These are phyloP conservation scores for Tupiocoris notatus DNA, from an alignment of 2,888 invertebrate genomes.

Conservation along the genomic window DNA sequence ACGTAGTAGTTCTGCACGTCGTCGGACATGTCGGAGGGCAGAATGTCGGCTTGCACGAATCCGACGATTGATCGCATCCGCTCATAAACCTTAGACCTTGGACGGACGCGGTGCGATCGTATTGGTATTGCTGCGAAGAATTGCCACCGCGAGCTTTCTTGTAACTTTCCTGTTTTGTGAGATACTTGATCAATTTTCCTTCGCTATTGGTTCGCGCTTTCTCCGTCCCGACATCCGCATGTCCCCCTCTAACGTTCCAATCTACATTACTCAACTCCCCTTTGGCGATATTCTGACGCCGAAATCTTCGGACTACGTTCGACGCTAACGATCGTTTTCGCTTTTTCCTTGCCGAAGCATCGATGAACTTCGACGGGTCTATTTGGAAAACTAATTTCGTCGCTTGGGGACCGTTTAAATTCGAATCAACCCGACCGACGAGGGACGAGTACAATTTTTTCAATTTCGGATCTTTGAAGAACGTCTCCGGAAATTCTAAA, in stretches of 20 bases:
- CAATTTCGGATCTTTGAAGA: constrained; percentile 12
- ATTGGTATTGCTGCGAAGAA: too few relatives aligned
- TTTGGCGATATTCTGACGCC: not conserved
- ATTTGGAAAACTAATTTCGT: constrained; percentile 14
- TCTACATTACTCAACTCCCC: not conserved
- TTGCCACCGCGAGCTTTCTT: too few relatives aligned
- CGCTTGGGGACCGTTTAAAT: not conserved
- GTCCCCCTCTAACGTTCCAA: not conserved
- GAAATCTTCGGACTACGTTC: not conserved
- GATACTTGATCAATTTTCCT: too few relatives aligned
- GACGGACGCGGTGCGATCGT: too few relatives aligned
- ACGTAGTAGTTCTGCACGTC: not conserved
- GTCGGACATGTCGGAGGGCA: not conserved
- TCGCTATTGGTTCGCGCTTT: too few relatives aligned
- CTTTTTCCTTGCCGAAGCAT: not conserved
- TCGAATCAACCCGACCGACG: not conserved
- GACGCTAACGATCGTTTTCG: not conserved
- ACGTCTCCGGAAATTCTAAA: constrained; percentile 23
- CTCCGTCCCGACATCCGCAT: not conserved
- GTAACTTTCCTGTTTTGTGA: too few relatives aligned
- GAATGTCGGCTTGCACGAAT: not conserved
- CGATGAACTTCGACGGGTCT: not conserved
- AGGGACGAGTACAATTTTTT: constrained; percentile 8
- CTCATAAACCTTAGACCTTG: too few relatives aligned
- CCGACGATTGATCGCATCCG: not conserved